Conservation (phyloP, 2,113 vertebrate genomes). For the Okapia johnstoni region DNA sequence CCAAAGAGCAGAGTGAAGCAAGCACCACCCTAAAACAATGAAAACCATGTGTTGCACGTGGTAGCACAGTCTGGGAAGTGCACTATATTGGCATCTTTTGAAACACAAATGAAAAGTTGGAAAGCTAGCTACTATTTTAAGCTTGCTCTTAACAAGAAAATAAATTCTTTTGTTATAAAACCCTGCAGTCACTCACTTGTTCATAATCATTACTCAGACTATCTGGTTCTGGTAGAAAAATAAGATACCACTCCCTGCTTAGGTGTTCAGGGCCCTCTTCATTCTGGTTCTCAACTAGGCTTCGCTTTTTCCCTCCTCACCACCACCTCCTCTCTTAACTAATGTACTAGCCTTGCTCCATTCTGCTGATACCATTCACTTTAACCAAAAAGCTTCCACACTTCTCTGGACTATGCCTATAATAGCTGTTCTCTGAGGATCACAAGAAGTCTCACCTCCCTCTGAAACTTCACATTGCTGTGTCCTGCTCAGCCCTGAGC, state of each 20-base stretch:
- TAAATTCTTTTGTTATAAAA: neutral
- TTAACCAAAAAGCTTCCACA: neutral
- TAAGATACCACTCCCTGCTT: neutral
- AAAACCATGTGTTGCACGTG: neutral
- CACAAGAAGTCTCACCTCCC: neutral
- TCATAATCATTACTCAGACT: neutral
- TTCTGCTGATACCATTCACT: neutral
- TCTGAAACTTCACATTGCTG: neutral
- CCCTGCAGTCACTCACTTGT: neutral
- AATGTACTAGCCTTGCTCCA: neutral
- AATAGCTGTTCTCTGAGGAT: neutral
- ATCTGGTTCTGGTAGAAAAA: neutral
- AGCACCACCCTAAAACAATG: neutral
- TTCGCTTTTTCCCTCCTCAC: neutral
- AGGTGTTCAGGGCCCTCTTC: neutral
- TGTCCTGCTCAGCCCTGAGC: neutral
- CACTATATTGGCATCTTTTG: neutral
- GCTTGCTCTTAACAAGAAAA: neutral
- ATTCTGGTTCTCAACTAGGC: neutral
- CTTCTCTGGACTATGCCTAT: neutral
- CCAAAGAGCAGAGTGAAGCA: neutral
- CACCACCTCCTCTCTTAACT: neutral
- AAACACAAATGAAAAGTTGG: neutral
- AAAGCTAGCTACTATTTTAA: neutral
- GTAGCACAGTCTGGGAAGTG: neutral